Base-by-base conservation (phyloP, 2,888 invertebrate species). In the Ochlodes sylvanus region DNA sequence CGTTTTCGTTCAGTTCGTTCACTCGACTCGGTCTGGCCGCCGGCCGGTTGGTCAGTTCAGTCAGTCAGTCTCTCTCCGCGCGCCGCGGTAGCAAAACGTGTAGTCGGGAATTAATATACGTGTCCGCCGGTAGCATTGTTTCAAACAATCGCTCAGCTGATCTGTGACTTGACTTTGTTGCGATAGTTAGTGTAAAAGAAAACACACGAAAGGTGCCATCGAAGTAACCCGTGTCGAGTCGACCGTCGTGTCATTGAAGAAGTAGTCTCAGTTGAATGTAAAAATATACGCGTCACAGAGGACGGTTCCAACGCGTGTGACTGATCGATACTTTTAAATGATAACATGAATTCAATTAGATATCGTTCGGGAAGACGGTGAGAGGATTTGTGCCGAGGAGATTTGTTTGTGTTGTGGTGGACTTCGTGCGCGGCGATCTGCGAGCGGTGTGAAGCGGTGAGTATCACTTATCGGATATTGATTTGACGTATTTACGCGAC, bases 241-340 rank as follows among this genome's bases (percentile, higher is more conserved):
- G 27, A 62, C 34, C 56, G 62, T 55, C 47, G 61, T 68, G 47
- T 68, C 62, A 62, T 62, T 82, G 80, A 85, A 88, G 89, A 90
- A 89, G 89, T 89, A 86, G 88, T 85, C 74, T 69, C 77, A 82
- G 82, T 82, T 79, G 84, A 88, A 90, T 89, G 87, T 90, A 91
- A 90, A 92, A 93, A 92, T 92, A 92, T 87, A 89, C 87, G 86
- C 89, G 89, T 88, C 90, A 86, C 79, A 82, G 85, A 88, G 89
- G 84, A 85, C 84, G 81, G 87, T 83, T 81, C 81, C 78, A 81
- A 87, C 85, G 87, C 88, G 88, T 91, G 91, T 89, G 88, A 89
- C 90, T 90, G 91, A 92, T 93, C 92, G 91, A 93, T 93, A 92
- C 78, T 89, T 92, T 87, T 90, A 90, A 92, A 92, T 92, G 90